Percentiles rank a stretch among this genome's conserved stretches.
Conservation (phyloP, 2,888 invertebrate genomes). For the Metacarcinus magister region DNA sequence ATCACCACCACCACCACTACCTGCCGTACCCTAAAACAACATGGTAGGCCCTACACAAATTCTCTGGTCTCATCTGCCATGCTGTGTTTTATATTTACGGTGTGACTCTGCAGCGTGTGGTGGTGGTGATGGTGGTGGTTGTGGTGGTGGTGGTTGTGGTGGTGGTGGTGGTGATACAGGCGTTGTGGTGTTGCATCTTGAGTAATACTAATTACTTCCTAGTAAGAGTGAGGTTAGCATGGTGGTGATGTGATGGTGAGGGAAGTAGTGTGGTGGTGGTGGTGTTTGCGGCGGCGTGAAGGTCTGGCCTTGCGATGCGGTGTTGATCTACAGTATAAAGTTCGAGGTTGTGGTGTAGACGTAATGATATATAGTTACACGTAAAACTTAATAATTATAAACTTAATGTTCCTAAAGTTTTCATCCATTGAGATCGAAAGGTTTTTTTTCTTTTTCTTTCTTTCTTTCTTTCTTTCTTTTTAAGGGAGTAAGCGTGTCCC, state of each 20-base stretch:
- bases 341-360: not conserved
- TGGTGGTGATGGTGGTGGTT: not conserved
- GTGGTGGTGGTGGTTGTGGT: not conserved
- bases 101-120: not conserved
- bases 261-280: not conserved
- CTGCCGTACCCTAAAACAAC: not conserved
- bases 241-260: not conserved
- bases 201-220: too few relatives aligned
- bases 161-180: not conserved
- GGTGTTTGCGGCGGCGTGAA: not conserved
- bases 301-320: not conserved
- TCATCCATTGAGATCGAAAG: too few relatives aligned
- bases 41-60: not conserved
- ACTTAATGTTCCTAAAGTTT: too few relatives aligned
- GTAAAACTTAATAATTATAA: too few relatives aligned
- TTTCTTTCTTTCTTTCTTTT: too few relatives aligned
- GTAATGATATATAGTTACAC: not conserved
- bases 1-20: constrained; percentile 39
- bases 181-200: too few relatives aligned
- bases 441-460: too few relatives aligned
- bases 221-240: not conserved
- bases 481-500: too few relatives aligned
- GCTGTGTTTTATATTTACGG: not conserved
- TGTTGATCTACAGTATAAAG: not conserved
- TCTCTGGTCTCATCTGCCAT: too few relatives aligned